Conservation (phyloP, 1,140 invertebrate genomes). For the Zophobas atratus region DNA sequence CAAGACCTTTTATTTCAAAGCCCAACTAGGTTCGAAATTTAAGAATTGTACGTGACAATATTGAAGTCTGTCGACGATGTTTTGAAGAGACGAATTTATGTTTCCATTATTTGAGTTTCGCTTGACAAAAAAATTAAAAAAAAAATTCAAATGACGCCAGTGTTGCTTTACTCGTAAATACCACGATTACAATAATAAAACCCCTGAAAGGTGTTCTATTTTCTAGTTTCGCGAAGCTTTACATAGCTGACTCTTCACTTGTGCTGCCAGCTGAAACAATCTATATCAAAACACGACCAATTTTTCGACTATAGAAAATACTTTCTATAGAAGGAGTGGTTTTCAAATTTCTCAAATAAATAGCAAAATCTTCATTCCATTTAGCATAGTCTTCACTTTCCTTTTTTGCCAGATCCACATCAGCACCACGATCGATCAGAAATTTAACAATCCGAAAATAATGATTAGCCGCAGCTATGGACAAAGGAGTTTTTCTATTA, state of each 20-base stretch:
- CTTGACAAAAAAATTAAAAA: too few relatives aligned
- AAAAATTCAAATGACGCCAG: too few relatives aligned
- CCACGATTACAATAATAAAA: too few relatives aligned
- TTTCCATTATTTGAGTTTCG: too few relatives aligned
- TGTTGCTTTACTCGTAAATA: too few relatives aligned
- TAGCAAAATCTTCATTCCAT: constrained; percentile 16
- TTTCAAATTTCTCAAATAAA: neutral
- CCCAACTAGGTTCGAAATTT: too few relatives aligned
- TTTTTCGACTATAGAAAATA: neutral
- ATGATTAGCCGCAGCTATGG: neutral
- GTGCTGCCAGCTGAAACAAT: neutral
- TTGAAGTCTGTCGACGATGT: too few relatives aligned
- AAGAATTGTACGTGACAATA: too few relatives aligned
- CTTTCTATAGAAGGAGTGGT: neutral
- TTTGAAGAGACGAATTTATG: too few relatives aligned
- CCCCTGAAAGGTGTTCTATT: too few relatives aligned
- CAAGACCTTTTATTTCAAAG: too few relatives aligned
- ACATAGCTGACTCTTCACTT: neutral
- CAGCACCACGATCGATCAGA: constrained; percentile 5
- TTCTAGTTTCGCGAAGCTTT: too few relatives aligned
- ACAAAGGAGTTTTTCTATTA: neutral
- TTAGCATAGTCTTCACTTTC: constrained; percentile 1
- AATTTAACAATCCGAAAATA: neutral
- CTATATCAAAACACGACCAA: neutral
- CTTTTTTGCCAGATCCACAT: neutral